Base-by-base conservation (phyloP, 2,888 invertebrate species). In the Eilema depressum region DNA sequence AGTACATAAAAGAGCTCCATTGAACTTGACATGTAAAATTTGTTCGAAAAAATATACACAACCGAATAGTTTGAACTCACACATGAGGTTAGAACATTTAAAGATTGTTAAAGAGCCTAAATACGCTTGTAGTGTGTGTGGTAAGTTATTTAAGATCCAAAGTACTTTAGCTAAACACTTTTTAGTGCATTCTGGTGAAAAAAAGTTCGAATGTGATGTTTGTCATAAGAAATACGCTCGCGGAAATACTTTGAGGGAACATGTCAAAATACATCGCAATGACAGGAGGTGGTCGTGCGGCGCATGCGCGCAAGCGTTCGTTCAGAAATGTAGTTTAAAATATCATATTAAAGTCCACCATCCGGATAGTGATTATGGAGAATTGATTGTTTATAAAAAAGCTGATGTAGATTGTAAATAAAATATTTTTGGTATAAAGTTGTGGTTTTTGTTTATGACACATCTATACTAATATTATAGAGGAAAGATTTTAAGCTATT, bases 161-260 rank as follows among this genome's bases (percentile, higher is more conserved):
- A 69, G 73, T 3, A 72, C 65, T 0, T 69, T 84, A 0, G 26
- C 63, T 0, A 65, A 68, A 3, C 81, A 81, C 12, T 33, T 30
- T 1, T 70, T 81, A 0, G 83, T 81, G 0, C 81, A 82, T 61
- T 72, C 81, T 0, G 83, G 88, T 0, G 86, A 85, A 5, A 93
- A 91, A 76, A 90, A 91, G 17, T 94, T 87, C 63, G 86, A 89
- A 71, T 95, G 95, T 73, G 85, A 88, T 30, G 77, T 91, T 1
- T 95, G 95, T 74, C 82, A 86, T 26, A 94, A 93, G 68, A 82
- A 76, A 17, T 90, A 85, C 66, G 81, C 81, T 0, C 85, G 85
- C 25, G 71, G 76, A 14, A 84, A 86, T 68, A 85, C 86, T 7
- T 73, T 88, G 53, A 81, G 73, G 2, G 83, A 86, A 63, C 90